These are phyloP conservation scores for Itoplectis maculator DNA, from an alignment of 2,888 invertebrate species.

Conservation along the genomic window DNA sequence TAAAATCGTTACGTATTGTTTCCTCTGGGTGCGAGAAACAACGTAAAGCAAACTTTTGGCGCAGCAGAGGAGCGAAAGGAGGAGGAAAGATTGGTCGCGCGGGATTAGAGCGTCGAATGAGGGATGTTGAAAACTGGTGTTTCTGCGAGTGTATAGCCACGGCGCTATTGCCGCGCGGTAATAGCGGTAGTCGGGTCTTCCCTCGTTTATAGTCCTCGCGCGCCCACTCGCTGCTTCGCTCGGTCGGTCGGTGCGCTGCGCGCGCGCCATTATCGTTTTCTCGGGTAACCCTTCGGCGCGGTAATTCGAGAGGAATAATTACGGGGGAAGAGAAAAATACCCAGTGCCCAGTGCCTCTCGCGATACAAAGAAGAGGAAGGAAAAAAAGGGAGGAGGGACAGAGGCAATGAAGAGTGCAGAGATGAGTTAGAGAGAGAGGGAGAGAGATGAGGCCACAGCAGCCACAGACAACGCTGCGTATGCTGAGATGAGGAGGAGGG, in stretches of 20 bases:
- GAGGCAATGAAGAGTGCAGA: slow-evolving; percentile 16
- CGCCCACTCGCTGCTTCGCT: slow-evolving; percentile 63
- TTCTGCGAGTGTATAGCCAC: slow-evolving; percentile 32
- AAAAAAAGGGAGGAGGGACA: not conserved
- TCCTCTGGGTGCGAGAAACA: not conserved
- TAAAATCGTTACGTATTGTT: slow-evolving; percentile 8
- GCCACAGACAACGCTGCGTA: slow-evolving; percentile 56
- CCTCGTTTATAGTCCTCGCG: slow-evolving; percentile 63
- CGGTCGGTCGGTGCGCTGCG: too few species aligned
- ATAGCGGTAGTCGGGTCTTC: slow-evolving; percentile 40
- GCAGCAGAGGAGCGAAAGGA: too few species aligned
- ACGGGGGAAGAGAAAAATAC: slow-evolving; percentile 73
- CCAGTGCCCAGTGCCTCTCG: slow-evolving; percentile 61
- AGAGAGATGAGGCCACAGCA: slow-evolving; percentile 56
- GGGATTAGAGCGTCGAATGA: slow-evolving; percentile 1
- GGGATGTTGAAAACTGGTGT: slow-evolving; percentile 4
- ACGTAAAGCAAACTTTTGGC: not conserved
- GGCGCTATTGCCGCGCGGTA: slow-evolving; percentile 53
- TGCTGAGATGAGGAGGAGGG: slow-evolving; percentile 51
- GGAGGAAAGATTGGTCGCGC: not conserved
- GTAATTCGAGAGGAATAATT: slow-evolving; percentile 82
- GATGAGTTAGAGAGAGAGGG: slow-evolving; percentile 46
- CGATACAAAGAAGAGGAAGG: slow-evolving; percentile 46
- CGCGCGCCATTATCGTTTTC: slow-evolving; percentile 77
- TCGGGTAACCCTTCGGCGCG: slow-evolving; percentile 74